Evolutionary conservation across 2,888 invertebrate species (phyloP), one percentile per base, ranked within the genome.

Genomic region (Spatulosminthurus flaviceps): DNA sequence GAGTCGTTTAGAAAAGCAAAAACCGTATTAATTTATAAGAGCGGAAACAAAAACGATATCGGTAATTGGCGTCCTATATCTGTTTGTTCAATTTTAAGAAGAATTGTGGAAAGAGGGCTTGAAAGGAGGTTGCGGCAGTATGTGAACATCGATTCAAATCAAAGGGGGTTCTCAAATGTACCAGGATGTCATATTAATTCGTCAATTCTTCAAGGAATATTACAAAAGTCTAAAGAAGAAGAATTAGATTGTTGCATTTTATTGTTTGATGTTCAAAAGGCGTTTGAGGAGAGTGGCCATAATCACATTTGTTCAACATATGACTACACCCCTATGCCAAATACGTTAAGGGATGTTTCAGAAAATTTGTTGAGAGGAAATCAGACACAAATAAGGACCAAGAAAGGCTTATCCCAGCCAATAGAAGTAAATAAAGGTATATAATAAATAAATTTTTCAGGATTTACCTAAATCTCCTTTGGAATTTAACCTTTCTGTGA

Each of bases 401-500:
- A 29, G 43, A 13, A 42, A 41, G 29, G 43, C 19, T 4, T 70
- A 66, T 24, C 72, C 0, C 22, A 43, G 24, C 5, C 21, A 51
- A 72, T 74, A 43, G 26, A 9, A 24, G 24, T 28, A 4, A 51
- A 4, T 22, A n/a, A 21, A 16, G 80, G 80, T n/a, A n/a, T n/a
- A n/a, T n/a, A n/a, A n/a, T n/a, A n/a, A n/a, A n/a, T n/a, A n/a
- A 70, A 34, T 80, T 5, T 75, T 80, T 22, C 78, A 80, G n/a
- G 80, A 78, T 11, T 66, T 75, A 0, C 74, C 75, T 5, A 29
- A 71, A 26, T 80, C 78, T 13, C 80, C 80, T 1, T 29, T 75
- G 16, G 41, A 75, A 2, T 78, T 78, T 66, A 80, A 80, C 34
- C 26, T 78, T 2, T 34, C 66, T 1, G 41, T 75, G 29, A 71